Evolutionary conservation across 2,797 vertebrate genomes (phyloP), one percentile per base, ranked within the genome.

Genomic region (Lates japonicus): DNA sequence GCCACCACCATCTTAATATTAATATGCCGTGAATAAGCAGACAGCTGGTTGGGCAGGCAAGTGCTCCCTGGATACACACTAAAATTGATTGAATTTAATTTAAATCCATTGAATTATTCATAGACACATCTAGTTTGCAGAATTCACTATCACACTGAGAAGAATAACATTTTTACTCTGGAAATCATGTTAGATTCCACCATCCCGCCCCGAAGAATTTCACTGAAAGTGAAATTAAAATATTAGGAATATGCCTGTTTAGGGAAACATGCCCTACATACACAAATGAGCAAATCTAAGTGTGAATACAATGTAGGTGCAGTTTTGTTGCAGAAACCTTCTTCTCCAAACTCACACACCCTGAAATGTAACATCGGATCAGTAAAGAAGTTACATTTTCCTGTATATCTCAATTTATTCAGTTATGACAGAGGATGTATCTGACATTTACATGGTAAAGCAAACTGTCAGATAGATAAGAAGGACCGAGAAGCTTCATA

Each of bases 31-130:
- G 83, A 87, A 90, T 83, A 79, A 74, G 83, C 70, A 73, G 87
- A 88, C 92, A 92, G 92, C 92, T 92, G 90, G 87, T 78, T 74
- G 77, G 85, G 82, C 83, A 84, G 72, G 67, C 74, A 52, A 76
- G 78, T 57, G 59, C 17, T 86, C 81, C 80, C 68, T 55, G 59
- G 62, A 76, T 58, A 52, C 70, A 79, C 57, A 72, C 58, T 22
- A 31, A 66, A 55, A 70, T n/a, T n/a, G n/a, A n/a, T n/a, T n/a
- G 71, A 88, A 84, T 84, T 81, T 35, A 49, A 83, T 84, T 87
- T 76, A 78, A 83, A 74, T 33, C n/a, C 19, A 14, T 20, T 89
- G 66, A 88, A 88, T 87, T 82, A 86, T 89, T 90, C 80, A 88
- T 92, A 62, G 35, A 59, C 60, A 58, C 62, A 71, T 73, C 81